A percentile compares a stretch with the other conserved stretches of the same genome.
Evolutionary conservation across 2,888 invertebrate species (phyloP).

Genomic region (Pandemis cinnamomeana): DNA sequence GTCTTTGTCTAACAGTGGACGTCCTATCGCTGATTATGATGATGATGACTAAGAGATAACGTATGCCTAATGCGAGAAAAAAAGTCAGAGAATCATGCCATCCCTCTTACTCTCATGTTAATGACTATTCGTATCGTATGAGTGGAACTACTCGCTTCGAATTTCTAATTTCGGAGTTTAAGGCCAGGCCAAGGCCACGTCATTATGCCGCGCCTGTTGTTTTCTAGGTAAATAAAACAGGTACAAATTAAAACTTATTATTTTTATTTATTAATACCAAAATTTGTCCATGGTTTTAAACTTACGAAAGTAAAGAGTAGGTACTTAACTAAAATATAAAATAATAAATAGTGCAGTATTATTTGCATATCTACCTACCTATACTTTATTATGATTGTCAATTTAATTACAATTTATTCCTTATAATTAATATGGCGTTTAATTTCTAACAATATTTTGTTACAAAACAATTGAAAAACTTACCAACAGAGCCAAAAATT

Average conservation of each 20-base stretch:
- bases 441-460: slow-evolving; percentile 8
- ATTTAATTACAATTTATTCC: slow-evolving; percentile 32
- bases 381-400: slow-evolving; percentile 39
- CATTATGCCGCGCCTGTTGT: too few species aligned
- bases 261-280: slow-evolving; percentile 41
- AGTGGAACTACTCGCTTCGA: too few species aligned
- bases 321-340: slow-evolving; percentile 41
- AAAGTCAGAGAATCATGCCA: too few species aligned
- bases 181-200: too few species aligned
- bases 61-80: too few species aligned
- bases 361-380: slow-evolving; percentile 22
- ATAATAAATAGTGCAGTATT: slow-evolving; percentile 45
- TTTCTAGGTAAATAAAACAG: too few species aligned
- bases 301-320: slow-evolving; percentile 42
- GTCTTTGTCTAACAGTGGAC: too few species aligned
- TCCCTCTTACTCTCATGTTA: too few species aligned
- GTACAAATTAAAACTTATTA: background rate
- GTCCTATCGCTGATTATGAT: too few species aligned
- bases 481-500: background rate
- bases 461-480: background rate
- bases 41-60: too few species aligned
- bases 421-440: slow-evolving; percentile 58
- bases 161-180: too few species aligned
- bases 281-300: slow-evolving; percentile 44
- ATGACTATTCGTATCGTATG: too few species aligned